These are phyloP conservation scores for Asarcornis scutulata DNA, from an alignment of 2,113 vertebrate genomes.

Conservation along the genomic window DNA sequence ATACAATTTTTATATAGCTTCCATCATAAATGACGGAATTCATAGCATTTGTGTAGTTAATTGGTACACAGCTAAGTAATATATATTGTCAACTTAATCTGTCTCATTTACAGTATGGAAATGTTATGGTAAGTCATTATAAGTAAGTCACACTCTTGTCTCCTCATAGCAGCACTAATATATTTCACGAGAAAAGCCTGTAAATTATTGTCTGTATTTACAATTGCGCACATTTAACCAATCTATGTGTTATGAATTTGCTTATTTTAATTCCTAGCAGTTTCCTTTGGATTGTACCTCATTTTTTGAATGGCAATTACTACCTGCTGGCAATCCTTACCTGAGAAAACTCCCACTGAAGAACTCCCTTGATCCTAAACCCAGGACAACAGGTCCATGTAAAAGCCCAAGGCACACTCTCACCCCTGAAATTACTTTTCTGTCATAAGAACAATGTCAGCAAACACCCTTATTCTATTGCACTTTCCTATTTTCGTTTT, in stretches of 20 bases:
- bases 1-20: conserved; percentile 52
- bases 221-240: conserved; percentile 9
- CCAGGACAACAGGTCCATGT: neutral
- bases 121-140: neutral
- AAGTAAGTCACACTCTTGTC: conserved; percentile 1
- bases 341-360: neutral
- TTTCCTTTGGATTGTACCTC: neutral
- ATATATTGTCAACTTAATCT: conserved; percentile 23
- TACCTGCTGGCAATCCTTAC: neutral
- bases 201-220: conserved; percentile 60
- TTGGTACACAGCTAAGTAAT: conserved; percentile 42
- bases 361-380: neutral
- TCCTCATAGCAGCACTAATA: conserved; percentile 29
- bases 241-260: neutral
- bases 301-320: neutral
- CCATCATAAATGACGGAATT: conserved; percentile 48
- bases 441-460: neutral
- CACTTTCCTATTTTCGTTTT: neutral
- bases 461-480: neutral
- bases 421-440: neutral
- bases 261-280: neutral
- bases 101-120: conserved; percentile 13
- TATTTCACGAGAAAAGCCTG: conserved; percentile 35
- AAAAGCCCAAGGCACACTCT: conserved; percentile 18
- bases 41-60: conserved; percentile 47